These are phyloP conservation scores for Athene noctua DNA, from an alignment of 2,113 vertebrate genomes.

Conservation along the genomic window DNA sequence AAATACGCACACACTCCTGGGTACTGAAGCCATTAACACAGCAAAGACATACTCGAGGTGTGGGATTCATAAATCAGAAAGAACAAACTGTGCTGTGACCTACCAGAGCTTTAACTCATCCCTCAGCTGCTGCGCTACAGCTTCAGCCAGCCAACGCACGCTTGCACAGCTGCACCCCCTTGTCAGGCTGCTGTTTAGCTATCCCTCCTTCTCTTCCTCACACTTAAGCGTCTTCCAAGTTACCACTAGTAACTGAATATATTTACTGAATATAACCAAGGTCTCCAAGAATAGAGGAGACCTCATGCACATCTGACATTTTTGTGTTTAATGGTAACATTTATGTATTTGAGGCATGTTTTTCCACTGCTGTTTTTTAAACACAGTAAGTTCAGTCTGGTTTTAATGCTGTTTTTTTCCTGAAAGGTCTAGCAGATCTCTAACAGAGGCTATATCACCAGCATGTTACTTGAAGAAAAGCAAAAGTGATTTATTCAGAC, in stretches of 20 bases:
- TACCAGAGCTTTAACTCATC: background rate
- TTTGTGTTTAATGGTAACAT: background rate
- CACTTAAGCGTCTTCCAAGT: background rate
- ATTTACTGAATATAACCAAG: background rate
- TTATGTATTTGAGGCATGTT: background rate
- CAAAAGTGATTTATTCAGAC: background rate
- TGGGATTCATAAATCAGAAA: background rate
- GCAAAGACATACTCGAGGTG: background rate
- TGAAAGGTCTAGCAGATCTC: background rate
- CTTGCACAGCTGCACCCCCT: background rate
- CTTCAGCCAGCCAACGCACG: background rate
- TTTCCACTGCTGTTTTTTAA: slow-evolving; percentile 9
- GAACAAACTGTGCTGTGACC: background rate
- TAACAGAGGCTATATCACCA: background rate
- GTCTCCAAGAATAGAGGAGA: background rate
- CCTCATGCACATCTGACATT: background rate
- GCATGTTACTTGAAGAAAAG: background rate
- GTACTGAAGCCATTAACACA: background rate
- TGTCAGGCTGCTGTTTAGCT: background rate
- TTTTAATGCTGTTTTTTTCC: background rate
- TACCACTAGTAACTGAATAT: slow-evolving; percentile 26
- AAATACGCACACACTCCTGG: background rate
- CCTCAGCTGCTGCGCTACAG: background rate
- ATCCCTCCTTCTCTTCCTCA: background rate
- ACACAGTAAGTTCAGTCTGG: background rate